These are phyloP conservation scores for Selene dorsalis DNA, from an alignment of 2,797 vertebrate genomes.

Conservation along the genomic window DNA sequence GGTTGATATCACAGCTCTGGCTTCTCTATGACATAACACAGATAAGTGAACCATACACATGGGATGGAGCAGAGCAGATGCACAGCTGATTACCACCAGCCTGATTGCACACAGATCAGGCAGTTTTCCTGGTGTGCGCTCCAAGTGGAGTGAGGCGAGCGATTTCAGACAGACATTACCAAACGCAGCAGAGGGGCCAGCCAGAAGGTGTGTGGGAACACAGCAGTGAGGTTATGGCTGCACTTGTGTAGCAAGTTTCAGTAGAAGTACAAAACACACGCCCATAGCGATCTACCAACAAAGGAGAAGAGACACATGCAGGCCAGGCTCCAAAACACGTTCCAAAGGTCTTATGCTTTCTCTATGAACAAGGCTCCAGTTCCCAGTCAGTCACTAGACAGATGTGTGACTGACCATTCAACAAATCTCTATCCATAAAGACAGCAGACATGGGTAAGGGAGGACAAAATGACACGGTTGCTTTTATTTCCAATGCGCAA, in stretches of 20 bases:
- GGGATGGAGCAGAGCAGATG: slow-evolving; percentile 62
- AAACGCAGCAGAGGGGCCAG: slow-evolving; percentile 70
- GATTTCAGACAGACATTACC: slow-evolving; percentile 75
- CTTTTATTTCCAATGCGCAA: slow-evolving; percentile 23
- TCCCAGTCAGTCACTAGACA: slow-evolving; percentile 23
- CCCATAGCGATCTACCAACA: not conserved
- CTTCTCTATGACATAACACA: slow-evolving; percentile 70
- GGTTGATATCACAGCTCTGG: slow-evolving; percentile 62
- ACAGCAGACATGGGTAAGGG: not conserved
- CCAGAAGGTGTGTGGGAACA: slow-evolving; percentile 68
- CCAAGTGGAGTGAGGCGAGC: slow-evolving; percentile 69
- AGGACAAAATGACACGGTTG: slow-evolving; percentile 13
- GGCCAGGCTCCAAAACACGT: slow-evolving; percentile 10
- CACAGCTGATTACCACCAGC: slow-evolving; percentile 74
- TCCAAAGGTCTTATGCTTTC: slow-evolving; percentile 23
- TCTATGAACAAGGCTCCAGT: slow-evolving; percentile 29
- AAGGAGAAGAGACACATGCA: not conserved
- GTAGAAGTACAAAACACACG: slow-evolving; percentile 23
- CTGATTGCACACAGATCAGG: slow-evolving; percentile 67
- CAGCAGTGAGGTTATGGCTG: slow-evolving; percentile 54
- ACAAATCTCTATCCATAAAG: slow-evolving; percentile 8
- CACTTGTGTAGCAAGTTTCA: slow-evolving; percentile 44
- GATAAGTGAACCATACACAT: slow-evolving; percentile 60
- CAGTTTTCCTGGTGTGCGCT: slow-evolving; percentile 60
- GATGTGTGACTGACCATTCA: slow-evolving; percentile 30